These are phyloP conservation scores for Phorcus lineatus DNA, from an alignment of 2,888 invertebrate species.

Conservation along the genomic window DNA sequence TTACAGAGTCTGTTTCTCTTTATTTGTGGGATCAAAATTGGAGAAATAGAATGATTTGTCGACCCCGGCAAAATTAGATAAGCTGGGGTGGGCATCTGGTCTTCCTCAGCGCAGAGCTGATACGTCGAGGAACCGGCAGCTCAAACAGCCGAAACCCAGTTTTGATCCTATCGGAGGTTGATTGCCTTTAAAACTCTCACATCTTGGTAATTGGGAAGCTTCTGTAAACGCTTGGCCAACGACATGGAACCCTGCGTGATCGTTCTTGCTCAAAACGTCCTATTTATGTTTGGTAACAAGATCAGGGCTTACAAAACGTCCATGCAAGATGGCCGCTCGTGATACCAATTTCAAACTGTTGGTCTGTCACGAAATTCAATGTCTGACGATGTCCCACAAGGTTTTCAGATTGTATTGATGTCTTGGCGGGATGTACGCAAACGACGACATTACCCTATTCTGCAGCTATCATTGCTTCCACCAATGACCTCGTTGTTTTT, in stretches of 20 bases:
- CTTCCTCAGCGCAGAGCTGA: slow-evolving; percentile 46
- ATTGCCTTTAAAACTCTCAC: not conserved
- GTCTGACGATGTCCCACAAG: not conserved
- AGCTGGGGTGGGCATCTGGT: slow-evolving; percentile 54
- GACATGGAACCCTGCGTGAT: slow-evolving; percentile 8
- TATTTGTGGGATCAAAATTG: slow-evolving; percentile 60
- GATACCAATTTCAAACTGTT: slow-evolving; percentile 5
- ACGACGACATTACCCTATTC: too few relatives aligned
- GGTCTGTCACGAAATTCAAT: slow-evolving; percentile 4
- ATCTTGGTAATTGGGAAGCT: not conserved
- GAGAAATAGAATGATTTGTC: slow-evolving; percentile 61
- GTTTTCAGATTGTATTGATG: not conserved
- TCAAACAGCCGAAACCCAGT: not conserved
- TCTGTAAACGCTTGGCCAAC: slow-evolving; percentile 2
- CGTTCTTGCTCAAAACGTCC: not conserved
- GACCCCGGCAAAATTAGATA: slow-evolving; percentile 60
- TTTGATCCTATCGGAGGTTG: slow-evolving; percentile 1
- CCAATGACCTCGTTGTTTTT: too few relatives aligned
- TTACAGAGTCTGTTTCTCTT: slow-evolving; percentile 60
- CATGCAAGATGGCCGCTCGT: not conserved
- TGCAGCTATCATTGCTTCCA: too few relatives aligned
- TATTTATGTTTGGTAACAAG: not conserved
- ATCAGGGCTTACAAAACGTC: not conserved
- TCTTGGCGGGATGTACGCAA: not conserved
- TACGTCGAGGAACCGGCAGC: not conserved